Conservation (phyloP, 2,797 vertebrate species). For the Selene dorsalis region DNA sequence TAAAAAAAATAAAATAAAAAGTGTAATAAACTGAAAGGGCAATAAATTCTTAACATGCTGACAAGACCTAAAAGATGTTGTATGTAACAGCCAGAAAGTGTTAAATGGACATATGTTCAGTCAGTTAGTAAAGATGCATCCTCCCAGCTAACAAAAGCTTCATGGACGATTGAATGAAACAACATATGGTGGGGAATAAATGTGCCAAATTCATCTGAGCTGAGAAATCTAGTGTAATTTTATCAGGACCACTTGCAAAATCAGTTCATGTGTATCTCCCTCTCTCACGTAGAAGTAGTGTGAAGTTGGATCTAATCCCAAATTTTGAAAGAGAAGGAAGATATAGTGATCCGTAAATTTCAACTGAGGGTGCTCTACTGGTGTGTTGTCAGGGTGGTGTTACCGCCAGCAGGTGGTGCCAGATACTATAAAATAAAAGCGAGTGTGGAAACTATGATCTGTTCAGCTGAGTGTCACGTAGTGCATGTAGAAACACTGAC, state of each 20-base stretch:
- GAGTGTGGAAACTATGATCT: constrained; percentile 25
- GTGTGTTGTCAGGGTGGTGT: background rate
- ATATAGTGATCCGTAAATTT: background rate
- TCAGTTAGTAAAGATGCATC: background rate
- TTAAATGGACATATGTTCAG: background rate
- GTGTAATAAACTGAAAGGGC: background rate
- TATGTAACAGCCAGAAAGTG: background rate
- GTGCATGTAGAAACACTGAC: constrained; percentile 3
- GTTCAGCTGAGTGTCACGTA: background rate
- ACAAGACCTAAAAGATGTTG: background rate
- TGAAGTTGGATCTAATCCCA: background rate
- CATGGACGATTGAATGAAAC: background rate
- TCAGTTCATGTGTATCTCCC: background rate
- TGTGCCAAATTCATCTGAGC: background rate
- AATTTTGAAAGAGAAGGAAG: no score
- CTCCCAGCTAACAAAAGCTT: background rate
- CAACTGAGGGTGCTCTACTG: background rate
- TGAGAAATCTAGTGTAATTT: background rate
- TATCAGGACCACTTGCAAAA: background rate
- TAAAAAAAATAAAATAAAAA: background rate
- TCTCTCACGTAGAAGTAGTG: background rate
- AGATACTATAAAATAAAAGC: constrained; percentile 59
- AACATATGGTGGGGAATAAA: background rate
- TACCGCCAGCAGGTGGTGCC: constrained; percentile 78
- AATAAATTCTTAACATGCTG: background rate